Evolutionary conservation across 2,113 vertebrate genomes (phyloP), one percentile per base, ranked within the genome.

Genomic region (Symphodus melops): DNA sequence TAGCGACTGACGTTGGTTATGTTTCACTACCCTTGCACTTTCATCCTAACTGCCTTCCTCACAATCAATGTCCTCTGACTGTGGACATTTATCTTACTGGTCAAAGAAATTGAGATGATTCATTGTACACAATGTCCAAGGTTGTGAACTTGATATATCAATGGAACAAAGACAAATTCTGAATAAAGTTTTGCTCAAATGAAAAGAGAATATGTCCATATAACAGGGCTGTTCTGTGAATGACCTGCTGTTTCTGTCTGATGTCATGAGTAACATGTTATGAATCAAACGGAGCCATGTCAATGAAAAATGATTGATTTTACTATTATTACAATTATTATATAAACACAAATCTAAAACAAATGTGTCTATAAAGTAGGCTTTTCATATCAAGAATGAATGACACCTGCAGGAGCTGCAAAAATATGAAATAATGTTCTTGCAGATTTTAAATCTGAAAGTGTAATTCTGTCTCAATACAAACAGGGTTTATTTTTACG

Each of bases 51-150:
- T 14, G 8, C 37, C 53, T 53, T 55, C 77, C 70, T 87, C 61
- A 78, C 57, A 87, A 82, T 77, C 72, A 74, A 12, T 61, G 64
- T 90, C 86, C 84, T 85, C 65, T 88, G 81, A 88, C 85, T 75
- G 58, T 14, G 68, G 60, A 80, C 85, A 90, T 91, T 86, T 85
- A 84, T 92, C 77, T 84, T 54, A 36, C 75, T 54, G 77, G 78
- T 83, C 77, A 68, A 56, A 72, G 59, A 33, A 73, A 74, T 83
- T 79, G 76, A 75, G 75, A 70, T 87, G 80, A 91, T 88, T 89
- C 68, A 86, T 83, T 76, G 66, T 77, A 9, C 1, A 14, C 77
- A 48, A 11, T 44, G 44, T 28, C 77, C 86, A 85, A 86, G 85
- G 82, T 66, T 83, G 70, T 67, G 77, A 85, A 72, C 77, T 54